phyloP scores from a whole-genome alignment of 1,140 invertebrate genomes.

The Psix sp. region DNA sequence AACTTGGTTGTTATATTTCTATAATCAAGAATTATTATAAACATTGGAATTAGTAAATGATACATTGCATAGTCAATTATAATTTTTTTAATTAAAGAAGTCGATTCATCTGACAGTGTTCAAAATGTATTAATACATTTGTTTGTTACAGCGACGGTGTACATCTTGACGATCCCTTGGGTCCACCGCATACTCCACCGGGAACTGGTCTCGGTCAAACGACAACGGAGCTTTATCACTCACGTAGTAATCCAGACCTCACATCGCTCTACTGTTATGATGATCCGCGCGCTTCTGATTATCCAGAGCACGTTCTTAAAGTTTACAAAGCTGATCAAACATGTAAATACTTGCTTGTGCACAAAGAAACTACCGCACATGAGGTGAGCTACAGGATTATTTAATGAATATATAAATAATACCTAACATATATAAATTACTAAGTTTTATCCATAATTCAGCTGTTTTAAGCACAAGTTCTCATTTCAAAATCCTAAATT shows the following conservation, averaged over 20 bases:
- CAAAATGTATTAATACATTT: slow-evolving; percentile 1
- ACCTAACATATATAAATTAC: too few species aligned
- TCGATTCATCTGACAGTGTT: too few species aligned
- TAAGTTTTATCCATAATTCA: too few species aligned
- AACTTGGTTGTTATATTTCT: too few species aligned
- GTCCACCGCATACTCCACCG: slow-evolving; percentile 74
- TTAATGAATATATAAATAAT: too few species aligned
- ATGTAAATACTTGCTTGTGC: slow-evolving; percentile 97
- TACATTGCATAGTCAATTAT: too few species aligned
- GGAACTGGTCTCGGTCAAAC: slow-evolving; percentile 72
- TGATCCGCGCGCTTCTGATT: slow-evolving; percentile 86
- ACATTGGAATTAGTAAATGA: too few species aligned
- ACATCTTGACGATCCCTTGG: slow-evolving; percentile 79
- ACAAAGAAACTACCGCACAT: slow-evolving; percentile 98
- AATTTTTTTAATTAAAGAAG: too few species aligned
- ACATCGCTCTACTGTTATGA: slow-evolving; percentile 87
- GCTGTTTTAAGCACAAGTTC: too few species aligned
- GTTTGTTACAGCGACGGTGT: slow-evolving; percentile 76
- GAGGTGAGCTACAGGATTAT: too few species aligned
- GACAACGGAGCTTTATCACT: slow-evolving; percentile 83
- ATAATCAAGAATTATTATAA: too few species aligned
- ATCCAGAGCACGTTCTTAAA: slow-evolving; percentile 98
- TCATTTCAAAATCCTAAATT: too few species aligned
- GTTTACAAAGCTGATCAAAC: slow-evolving; percentile 97
- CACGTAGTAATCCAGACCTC: slow-evolving; percentile 94